Conservation (phyloP, 2,888 invertebrate genomes). For the Malthinus flaveolus region DNA sequence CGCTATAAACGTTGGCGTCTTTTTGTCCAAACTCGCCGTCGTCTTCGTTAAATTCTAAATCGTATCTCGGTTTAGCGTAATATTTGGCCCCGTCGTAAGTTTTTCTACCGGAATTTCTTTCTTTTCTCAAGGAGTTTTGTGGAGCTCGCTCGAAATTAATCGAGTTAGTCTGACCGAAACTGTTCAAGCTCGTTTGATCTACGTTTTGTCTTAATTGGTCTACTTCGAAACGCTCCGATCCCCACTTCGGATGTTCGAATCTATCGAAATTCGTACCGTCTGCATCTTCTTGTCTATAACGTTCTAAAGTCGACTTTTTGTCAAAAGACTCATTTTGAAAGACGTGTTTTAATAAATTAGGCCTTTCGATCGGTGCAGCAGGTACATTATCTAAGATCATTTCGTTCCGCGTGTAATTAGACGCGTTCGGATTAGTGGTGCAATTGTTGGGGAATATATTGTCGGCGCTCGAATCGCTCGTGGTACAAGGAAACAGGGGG, state of each 20-base stretch:
- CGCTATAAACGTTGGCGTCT: conserved; percentile 58
- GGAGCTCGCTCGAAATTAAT: conserved; percentile 46
- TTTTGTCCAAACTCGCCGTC: conserved; percentile 52
- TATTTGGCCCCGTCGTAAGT: conserved; percentile 51
- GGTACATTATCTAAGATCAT: conserved; percentile 55
- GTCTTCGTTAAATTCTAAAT: conserved; percentile 48
- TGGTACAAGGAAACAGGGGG: conserved; percentile 80
- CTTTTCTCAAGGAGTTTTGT: conserved; percentile 45
- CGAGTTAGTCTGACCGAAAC: conserved; percentile 45
- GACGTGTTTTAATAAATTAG: conserved; percentile 60
- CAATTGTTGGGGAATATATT: conserved; percentile 86
- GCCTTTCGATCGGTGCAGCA: conserved; percentile 56
- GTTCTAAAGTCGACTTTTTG: conserved; percentile 65
- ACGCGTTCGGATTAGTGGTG: conserved; percentile 81
- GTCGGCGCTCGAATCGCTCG: conserved; percentile 82
- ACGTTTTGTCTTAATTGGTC: conserved; percentile 54
- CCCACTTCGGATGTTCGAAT: conserved; percentile 62
- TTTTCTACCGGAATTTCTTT: conserved; percentile 44
- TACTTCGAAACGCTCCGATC: conserved; percentile 61
- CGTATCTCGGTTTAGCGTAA: conserved; percentile 51
- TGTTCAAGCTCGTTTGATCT: conserved; percentile 44
- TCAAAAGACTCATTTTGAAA: conserved; percentile 67
- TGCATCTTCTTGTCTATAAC: conserved; percentile 63
- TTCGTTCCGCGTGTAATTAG: conserved; percentile 71
- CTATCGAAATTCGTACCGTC: conserved; percentile 57